phyloP scores from a whole-genome alignment of 2,113 vertebrate genomes.

The Nyctibius bracteatus region DNA sequence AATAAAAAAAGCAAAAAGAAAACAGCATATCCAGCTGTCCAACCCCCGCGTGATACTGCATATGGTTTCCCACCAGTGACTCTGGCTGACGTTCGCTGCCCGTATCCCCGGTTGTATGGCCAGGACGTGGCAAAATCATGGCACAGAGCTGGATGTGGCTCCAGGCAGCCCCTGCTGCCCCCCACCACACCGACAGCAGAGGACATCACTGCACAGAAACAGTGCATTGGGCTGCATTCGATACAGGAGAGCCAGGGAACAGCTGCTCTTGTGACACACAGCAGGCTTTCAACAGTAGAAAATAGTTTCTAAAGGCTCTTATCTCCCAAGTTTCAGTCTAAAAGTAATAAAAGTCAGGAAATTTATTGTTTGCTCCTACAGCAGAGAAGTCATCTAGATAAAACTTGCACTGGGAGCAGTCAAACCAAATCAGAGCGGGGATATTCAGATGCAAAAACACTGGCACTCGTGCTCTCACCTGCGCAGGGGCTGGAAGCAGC shows the following conservation, averaged over 20 bases:
- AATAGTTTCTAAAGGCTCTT: not conserved
- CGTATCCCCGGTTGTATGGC: accelerated
- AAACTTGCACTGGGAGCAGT: not conserved
- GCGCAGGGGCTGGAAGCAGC: not conserved
- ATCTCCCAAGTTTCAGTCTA: not conserved
- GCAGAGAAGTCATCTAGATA: not conserved
- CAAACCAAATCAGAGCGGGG: not conserved
- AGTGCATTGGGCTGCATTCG: accelerated
- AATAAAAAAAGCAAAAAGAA: not conserved
- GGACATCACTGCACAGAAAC: not conserved
- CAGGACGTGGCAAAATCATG: accelerated
- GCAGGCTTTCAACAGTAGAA: not conserved
- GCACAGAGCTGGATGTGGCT: not conserved
- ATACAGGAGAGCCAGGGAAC: not conserved
- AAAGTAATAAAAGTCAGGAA: not conserved
- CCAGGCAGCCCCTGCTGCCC: not conserved
- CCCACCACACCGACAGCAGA: not conserved
- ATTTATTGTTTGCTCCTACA: not conserved
- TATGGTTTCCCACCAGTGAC: accelerated
- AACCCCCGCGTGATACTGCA: accelerated
- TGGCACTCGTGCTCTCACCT: not conserved
- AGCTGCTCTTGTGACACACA: not conserved
- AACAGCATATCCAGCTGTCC: accelerated
- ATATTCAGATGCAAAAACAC: not conserved
- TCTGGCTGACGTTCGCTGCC: accelerated